phyloP scores from a whole-genome alignment of 2,888 invertebrate species.

The Euspilapteryx auroguttella region DNA sequence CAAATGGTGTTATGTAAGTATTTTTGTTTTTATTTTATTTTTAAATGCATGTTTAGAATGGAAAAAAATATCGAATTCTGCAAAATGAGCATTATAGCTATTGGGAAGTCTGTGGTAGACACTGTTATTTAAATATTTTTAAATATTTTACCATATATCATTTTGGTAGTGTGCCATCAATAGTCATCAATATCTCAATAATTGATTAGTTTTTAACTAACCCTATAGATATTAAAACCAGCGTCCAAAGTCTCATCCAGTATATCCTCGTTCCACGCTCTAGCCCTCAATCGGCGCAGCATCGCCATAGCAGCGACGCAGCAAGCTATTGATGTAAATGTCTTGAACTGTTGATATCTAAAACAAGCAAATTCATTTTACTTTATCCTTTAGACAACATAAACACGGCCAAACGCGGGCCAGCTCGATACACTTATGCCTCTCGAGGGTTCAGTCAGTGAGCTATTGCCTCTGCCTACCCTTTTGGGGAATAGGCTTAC shows the following conservation, averaged over 20 bases:
- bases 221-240: conserved; percentile 37
- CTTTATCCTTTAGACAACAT: no score
- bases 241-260: conserved; percentile 41
- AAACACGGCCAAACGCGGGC: no score
- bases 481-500: conserved; percentile 16
- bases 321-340: conserved; percentile 31
- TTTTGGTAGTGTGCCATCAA: no score
- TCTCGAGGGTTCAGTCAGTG: not conserved
- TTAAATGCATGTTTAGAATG: no score
- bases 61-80: no score
- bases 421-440: no score
- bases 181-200: not conserved
- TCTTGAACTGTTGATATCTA: conserved; percentile 40
- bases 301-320: conserved; percentile 35
- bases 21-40: not conserved
- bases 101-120: no score
- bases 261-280: conserved; percentile 44
- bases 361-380: no score
- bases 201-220: conserved; percentile 10
- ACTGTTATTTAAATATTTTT: not conserved
- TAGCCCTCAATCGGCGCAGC: conserved; percentile 23
- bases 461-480: no score
- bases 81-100: no score
- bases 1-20: no score
- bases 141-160: no score